Evolutionary conservation across 2,113 vertebrate species (phyloP), one percentile per base, ranked within the genome.

Genomic region (Probosciger aterrimus): DNA sequence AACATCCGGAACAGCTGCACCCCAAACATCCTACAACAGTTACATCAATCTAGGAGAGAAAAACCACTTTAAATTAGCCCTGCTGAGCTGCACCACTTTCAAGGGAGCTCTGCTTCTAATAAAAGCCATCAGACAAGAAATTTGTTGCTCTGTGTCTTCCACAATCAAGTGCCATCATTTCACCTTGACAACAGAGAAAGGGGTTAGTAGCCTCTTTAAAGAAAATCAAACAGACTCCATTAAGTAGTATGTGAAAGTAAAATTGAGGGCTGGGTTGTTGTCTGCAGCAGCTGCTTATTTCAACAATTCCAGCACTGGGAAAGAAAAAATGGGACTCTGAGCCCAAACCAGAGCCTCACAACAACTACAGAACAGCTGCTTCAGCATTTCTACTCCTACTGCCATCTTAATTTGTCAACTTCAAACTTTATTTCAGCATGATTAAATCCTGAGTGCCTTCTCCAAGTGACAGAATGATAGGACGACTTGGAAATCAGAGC

Each of bases 141-240:
- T 94, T 59, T 67, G 23, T 86, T 33, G 28, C 53, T 82, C 39
- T 35, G 14, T 52, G n/a, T 69, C 71, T 86, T 86, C 81, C 83
- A 79, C 73, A 90, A 94, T 90, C 53, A 86, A 86, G 68, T 86
- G 60, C 43, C 65, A 93, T 83, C 67, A 90, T 90, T 90, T 79
- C 68, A 43, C 8, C 8, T 19, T 90, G 53, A 65, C 82, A 96
- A 39, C 33, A 90, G 35, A 88, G 46, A 95, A 92, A 83, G 12
- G 33, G 60, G 95, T 92, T 95, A 96, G 75, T 65, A 79, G 43
- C 67, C 63, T 68, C 60, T 67, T 88, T 44, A 77, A 80, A 91
- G 70, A 86, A 75, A 77, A 96, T 59, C 75, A 83, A 81, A 83
- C n/a, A 76, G 49, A 82, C 41, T 74, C 65, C 33, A 23, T 87